Conservation (phyloP, 30 jellyfish, hydroid and myxozoan genomes). For the Morbakka virulenta region DNA sequence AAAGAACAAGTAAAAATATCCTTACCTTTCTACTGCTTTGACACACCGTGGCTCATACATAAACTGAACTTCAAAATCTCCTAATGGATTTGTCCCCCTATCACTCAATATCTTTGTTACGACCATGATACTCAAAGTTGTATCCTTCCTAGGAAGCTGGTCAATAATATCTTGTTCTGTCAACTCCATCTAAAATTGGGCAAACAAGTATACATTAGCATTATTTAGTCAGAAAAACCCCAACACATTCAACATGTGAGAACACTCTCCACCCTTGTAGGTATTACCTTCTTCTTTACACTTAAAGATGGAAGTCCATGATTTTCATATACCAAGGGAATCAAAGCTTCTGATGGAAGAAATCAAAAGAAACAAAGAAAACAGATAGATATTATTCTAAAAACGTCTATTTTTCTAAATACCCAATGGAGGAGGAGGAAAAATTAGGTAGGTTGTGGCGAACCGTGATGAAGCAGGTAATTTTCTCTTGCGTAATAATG, state of each 20-base stretch:
- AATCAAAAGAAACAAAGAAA: neutral
- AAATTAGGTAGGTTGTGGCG: no score
- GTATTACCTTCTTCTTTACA: no score
- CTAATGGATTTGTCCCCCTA: conserved; percentile 95
- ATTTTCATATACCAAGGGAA: no score
- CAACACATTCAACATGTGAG: no score
- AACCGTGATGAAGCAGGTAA: no score
- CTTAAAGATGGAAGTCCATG: no score
- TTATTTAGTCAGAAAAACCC: no score
- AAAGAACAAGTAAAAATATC: no score
- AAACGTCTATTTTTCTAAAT: neutral
- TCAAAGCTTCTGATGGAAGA: conserved; percentile 9
- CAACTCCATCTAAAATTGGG: conserved; percentile 11
- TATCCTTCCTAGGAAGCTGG: conserved; percentile 81
- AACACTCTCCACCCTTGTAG: no score
- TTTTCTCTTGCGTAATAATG: no score
- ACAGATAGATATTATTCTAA: neutral
- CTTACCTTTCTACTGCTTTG: conserved; percentile 87
- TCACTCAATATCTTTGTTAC: conserved; percentile 96
- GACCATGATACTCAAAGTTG: conserved; percentile 88
- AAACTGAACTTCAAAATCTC: conserved; percentile 90
- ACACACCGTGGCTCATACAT: conserved; percentile 84
- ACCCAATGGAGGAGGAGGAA: no score
- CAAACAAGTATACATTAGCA: no score
- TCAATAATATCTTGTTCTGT: conserved; percentile 71